Base-by-base conservation (phyloP, 1,140 invertebrate genomes). In the Drosophila novamexicana region DNA sequence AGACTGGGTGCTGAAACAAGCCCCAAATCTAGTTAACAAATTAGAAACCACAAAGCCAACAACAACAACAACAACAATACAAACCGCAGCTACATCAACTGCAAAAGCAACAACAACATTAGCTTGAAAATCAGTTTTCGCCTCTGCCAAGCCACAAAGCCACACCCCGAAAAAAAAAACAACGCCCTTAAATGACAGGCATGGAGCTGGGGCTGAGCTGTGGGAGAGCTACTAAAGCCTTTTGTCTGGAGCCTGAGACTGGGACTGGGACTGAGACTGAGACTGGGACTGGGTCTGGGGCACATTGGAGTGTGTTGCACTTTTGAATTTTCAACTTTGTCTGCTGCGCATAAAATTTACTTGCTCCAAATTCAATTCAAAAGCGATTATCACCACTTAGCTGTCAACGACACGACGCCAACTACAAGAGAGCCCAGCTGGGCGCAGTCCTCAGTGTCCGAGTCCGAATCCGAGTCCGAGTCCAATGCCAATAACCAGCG, bases 351-450 rank as follows among this genome's bases (percentile, higher is more conserved):
- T 67, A 82, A 77, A 82, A 72, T 79, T 73, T 83, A 75, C 79
- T 83, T 77, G 83, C 76, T 72, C 67, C 61, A 86, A 64, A 86
- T 86, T 86, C 79, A 86, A 86, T 86, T 88, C 83, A 88, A 86
- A 86, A 86, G 83, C 83, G 83, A 86, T 86, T 88, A 86, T 86
- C 79, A 83, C 79, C 83, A 88, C 83, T 86, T 86, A 80, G 73
- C 76, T 88, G 83, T 86, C 83, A 88, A 72, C 83, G 83, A 88
- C 83, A 88, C 83, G 79, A 88, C 64, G 71, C 75, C 71, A 79
- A 72, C 53, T 63, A 61, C 71, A 63, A 63, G 42, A 47, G 54
- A 45, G 45, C 49, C 22, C 67, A 64, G 36, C 45, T 47, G 50
- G 45, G 52, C 59, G 53, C 52, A 39, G 34, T 39, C 61, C 69